These are phyloP conservation scores for Drosophila tristis DNA, from an alignment of 1,140 invertebrate genomes.

Conservation along the genomic window DNA sequence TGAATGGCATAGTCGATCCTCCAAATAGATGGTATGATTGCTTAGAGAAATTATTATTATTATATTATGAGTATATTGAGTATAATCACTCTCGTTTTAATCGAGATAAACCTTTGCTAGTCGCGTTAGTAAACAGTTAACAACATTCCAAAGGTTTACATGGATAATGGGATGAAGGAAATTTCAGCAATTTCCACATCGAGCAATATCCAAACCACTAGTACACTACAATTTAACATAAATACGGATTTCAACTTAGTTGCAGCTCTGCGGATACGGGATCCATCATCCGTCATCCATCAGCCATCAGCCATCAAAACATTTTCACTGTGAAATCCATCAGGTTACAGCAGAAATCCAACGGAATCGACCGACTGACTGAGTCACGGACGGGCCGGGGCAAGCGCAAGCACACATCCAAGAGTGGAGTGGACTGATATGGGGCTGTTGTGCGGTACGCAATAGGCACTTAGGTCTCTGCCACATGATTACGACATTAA, in stretches of 20 bases:
- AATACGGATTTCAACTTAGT: slow-evolving; percentile 9
- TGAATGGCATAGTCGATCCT: neutral
- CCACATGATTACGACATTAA: slow-evolving; percentile 62
- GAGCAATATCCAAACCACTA: too few relatives aligned
- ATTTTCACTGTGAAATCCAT: slow-evolving; percentile 51
- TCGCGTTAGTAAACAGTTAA: too few relatives aligned
- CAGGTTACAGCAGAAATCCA: slow-evolving; percentile 29
- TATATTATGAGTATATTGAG: too few relatives aligned
- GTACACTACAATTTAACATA: neutral
- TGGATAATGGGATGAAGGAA: too few relatives aligned
- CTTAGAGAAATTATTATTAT: too few relatives aligned
- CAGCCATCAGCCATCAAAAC: slow-evolving; percentile 29
- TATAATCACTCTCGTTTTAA: too few relatives aligned
- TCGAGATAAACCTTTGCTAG: too few relatives aligned
- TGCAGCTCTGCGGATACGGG: slow-evolving; percentile 21
- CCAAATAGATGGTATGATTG: slow-evolving; percentile 1
- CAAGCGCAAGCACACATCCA: slow-evolving; percentile 20
- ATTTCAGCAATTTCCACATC: too few relatives aligned
- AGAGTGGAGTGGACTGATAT: slow-evolving; percentile 4
- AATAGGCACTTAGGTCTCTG: slow-evolving; percentile 57
- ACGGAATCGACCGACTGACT: slow-evolving; percentile 28
- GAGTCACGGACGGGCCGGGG: neutral
- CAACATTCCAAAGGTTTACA: too few relatives aligned
- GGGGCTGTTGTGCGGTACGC: slow-evolving; percentile 34
- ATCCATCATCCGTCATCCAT: slow-evolving; percentile 3